These are phyloP conservation scores for Lepus oiostolus DNA, from an alignment of 2,797 vertebrate species.

Conservation along the genomic window DNA sequence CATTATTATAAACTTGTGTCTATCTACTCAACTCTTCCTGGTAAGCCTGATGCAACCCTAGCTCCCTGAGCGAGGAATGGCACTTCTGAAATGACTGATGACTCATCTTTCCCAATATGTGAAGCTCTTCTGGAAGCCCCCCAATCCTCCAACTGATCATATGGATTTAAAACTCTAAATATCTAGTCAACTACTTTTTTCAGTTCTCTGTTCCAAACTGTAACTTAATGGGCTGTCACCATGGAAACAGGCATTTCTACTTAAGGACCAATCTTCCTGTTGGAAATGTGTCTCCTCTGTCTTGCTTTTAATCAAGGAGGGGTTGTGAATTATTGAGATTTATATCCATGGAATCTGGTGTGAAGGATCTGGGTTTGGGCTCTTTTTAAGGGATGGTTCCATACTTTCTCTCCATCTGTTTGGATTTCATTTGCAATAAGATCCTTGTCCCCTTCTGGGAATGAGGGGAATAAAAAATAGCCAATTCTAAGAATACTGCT, in stretches of 20 bases:
- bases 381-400: not conserved
- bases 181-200: slow-evolving; percentile 54
- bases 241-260: slow-evolving; percentile 73
- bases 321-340: slow-evolving; percentile 3
- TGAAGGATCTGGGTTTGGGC: not conserved
- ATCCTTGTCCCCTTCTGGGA: not conserved
- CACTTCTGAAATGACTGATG: not conserved
- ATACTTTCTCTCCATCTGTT: slow-evolving; percentile 23
- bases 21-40: not conserved
- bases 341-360: not conserved
- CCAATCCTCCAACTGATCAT: not conserved
- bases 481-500: not conserved
- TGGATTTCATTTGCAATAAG: slow-evolving; percentile 49
- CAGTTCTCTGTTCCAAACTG: slow-evolving; percentile 57
- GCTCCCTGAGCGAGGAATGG: not conserved
- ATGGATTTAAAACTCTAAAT: slow-evolving; percentile 60
- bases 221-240: slow-evolving; percentile 63
- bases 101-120: not conserved
- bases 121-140: not conserved
- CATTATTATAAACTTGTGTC: not conserved
- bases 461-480: not conserved
- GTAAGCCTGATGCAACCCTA: not conserved
- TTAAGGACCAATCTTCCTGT: slow-evolving; percentile 37
- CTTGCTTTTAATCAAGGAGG: slow-evolving; percentile 46
- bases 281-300: slow-evolving; percentile 55